Evolutionary conservation across 1,140 invertebrate genomes (phyloP), one percentile per base, ranked within the genome.

Genomic region (Ceratoteleas bidentatus): DNA sequence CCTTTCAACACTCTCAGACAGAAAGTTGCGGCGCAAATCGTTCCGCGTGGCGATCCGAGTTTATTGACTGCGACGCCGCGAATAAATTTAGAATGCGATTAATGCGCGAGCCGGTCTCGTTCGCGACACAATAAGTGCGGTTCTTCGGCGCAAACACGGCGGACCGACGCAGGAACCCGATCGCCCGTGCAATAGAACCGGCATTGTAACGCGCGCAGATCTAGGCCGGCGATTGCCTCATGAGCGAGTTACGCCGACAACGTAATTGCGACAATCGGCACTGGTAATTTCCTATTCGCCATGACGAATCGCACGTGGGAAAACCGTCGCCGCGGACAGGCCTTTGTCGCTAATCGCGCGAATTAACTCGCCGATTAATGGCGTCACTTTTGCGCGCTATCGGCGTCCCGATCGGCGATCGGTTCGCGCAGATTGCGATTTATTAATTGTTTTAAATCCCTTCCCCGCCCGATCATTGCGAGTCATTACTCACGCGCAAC

Each of bases 261-360:
- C 60, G 72, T 79, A 83, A 83, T 83, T 79, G 75, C 76, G 52
- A 83, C 81, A 83, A 83, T 79, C 70, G 72, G 50, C 65, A 73
- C 72, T 79, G 61, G 70, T 69, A 72, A 76, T 83, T 78, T 78
- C 53, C 66, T 66, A 78, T 83, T 79, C 70, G 33, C 33, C 66
- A 58, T 75, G 61, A 76, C 70, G 62, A 66, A 43, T 70, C 50
- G 15, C 15, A 78, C 70, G 75, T 83, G 81, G 74, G 81, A 74
- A 83, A 79, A 69, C 40, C 24, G 24, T 24, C 24, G 54, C 58
- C 60, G 13, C 34, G 43, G 47, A 74, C 74, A 6, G 16, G 6
- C 45, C 47, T 66, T 79, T 70, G 53, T 65, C 54, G 54, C 60
- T 77, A 69, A 65, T 77, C 50, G 43, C 52, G 50, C 50, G 62